Base-by-base conservation (phyloP, 1,140 invertebrate species). In the Vanessa tameamea region DNA sequence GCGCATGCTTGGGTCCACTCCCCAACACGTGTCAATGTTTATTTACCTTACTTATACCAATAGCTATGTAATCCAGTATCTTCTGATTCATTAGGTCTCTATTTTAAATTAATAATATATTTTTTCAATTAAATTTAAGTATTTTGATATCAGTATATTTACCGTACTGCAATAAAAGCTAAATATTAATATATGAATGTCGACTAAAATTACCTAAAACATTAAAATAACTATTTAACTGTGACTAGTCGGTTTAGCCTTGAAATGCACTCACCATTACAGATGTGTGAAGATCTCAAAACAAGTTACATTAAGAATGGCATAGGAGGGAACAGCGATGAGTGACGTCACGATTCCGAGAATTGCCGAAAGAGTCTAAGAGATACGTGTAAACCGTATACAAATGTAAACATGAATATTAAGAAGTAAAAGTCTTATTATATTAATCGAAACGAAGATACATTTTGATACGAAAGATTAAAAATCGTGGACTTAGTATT, bases 1-100 rank as follows among this genome's bases (percentile, higher is more conserved):
- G 82, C 88, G 87, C 87, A 82, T 86, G 87, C 85, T 50, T 47
- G 64, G 72, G 77, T 78, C 78, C 83, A 82, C 81, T 81, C 82
- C 80, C 73, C 64, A 82, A 77, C 88, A 91, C 89, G 89, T 91
- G 89, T 84, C 87, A 87, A 80, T 91, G 88, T 91, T 91, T 91
- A 89, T 91, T 91, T 91, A 91, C 89, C 83, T 90, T 87, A 71
- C 79, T 80, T 37, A 69, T 59, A 48, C 12, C 61, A 47, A 57
- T 15, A 48, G 12, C 14, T 31, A 37, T 63, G 47, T 67, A 43
- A 70, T 59, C 43, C 14, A 43, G 50, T 20, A 63, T 50, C 63
- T 14, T 55, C 65, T 37, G 11, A 53, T 72, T 47, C 20, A 13
- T 59, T 61, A 37, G 57, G 57, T 61, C 37, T 15, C 31, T 59